These are phyloP conservation scores for Chaetodon auriga DNA, from an alignment of 2,113 vertebrate genomes.

Conservation along the genomic window DNA sequence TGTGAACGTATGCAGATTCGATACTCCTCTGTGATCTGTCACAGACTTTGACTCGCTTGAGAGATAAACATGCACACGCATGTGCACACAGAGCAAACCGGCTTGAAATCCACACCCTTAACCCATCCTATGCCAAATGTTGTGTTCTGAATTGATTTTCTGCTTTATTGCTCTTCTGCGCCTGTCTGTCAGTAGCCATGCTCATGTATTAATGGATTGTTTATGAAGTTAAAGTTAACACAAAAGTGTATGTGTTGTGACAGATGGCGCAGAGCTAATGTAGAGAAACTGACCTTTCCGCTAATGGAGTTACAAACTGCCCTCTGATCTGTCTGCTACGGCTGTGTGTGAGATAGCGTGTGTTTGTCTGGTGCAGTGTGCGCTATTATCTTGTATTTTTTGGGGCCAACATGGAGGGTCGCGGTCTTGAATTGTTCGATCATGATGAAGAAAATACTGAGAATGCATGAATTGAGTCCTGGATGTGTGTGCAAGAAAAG, in stretches of 20 bases:
- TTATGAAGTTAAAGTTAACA: conserved; percentile 57
- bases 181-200: conserved; percentile 17
- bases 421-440: background rate
- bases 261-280: conserved; percentile 52
- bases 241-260: conserved; percentile 41
- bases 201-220: conserved; percentile 57
- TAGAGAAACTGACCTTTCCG: conserved; percentile 67
- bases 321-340: conserved; percentile 38
- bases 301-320: conserved; percentile 64
- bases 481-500: conserved; percentile 1
- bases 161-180: conserved; percentile 36
- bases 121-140: conserved; percentile 12
- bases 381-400: background rate
- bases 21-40: conserved; percentile 1
- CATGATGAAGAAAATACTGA: background rate
- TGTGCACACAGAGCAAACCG: background rate
- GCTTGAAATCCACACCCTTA: background rate
- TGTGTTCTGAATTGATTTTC: conserved; percentile 32
- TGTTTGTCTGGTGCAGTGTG: background rate
- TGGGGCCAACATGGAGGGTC: background rate
- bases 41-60: background rate
- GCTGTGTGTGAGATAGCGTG: background rate
- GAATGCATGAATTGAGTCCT: background rate
- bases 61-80: conserved; percentile 11
- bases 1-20: conserved; percentile 1